Evolutionary conservation across 2,113 vertebrate genomes (phyloP), one percentile per base, ranked within the genome.

Genomic region (Hoplias malabaricus): DNA sequence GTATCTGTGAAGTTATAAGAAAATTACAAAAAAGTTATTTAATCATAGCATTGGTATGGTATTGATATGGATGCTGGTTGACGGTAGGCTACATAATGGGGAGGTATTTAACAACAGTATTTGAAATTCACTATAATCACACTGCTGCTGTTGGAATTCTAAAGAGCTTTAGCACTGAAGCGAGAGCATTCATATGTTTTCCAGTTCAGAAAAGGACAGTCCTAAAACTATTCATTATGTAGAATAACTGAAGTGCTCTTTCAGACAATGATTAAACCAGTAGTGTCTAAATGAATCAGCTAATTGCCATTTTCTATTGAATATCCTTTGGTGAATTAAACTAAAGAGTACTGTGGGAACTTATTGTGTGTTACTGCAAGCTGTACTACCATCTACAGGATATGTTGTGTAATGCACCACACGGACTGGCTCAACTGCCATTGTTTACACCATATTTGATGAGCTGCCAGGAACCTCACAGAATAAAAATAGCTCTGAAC

Each of bases 361-460:
- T n/a, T 38, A 16, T 13, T 23, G 19, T 66, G 11, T 40, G 63
- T 21, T 19, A 48, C 69, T 67, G 14, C 69, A 8, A 21, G 29
- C 56, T 48, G 19, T n/a, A 80, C 48, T 40, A 69, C 77, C 77
- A 31, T 63, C 80, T 80, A 80, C 12, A 67, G 77, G 69, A 21
- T 25, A 12, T 48, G 48, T 25, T 42, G 16, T 56, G 56, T 70
- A 63, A 61, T 13, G 19, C 42, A 40, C 2, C 57, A 25, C 21
- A 73, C 16, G 68, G 33, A 19, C 46, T 80, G 29, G 31, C 19
- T 66, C 25, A 12, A 67, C 56, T 69, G 50, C 40, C 23, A 34
- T 72, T 69, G 80, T 81, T 77, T 77, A 61, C 68, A 72, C 53
- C 31, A 61, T 25, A 50, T 69, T 61, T 77, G 75, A 43, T 77